Evolutionary conservation across 2,888 invertebrate genomes (phyloP).

Genomic region (Tupiocoris notatus): DNA sequence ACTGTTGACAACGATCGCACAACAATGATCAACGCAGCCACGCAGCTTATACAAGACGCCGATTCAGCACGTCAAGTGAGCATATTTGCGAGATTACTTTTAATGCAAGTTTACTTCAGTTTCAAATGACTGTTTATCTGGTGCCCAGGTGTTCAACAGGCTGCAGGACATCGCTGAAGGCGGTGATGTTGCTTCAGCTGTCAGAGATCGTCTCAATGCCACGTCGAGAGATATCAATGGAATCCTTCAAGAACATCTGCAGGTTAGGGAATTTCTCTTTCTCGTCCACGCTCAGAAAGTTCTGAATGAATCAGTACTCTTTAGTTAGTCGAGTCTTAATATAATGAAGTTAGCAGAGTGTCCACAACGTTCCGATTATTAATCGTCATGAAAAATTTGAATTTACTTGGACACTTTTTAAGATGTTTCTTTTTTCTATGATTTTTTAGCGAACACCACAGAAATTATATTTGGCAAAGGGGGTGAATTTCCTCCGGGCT

Average conservation of each 20-base stretch:
- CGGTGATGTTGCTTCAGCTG: conserved; percentile 62
- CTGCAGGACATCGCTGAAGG: conserved; percentile 64
- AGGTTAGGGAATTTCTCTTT: conserved; percentile 59
- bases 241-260: conserved; percentile 63
- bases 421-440: too few species aligned
- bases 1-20: conserved; percentile 60
- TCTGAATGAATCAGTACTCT: too few species aligned
- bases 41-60: conserved; percentile 71
- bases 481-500: too few species aligned
- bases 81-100: neutral
- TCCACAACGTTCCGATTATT: too few species aligned
- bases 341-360: too few species aligned
- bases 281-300: too few species aligned
- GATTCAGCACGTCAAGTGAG: conserved; percentile 72
- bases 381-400: too few species aligned
- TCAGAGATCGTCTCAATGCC: conserved; percentile 62
- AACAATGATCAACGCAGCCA: conserved; percentile 63
- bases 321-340: too few species aligned
- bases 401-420: too few species aligned
- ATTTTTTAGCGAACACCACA: too few species aligned
- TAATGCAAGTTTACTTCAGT: neutral
- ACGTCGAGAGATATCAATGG: conserved; percentile 60
- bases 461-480: too few species aligned
- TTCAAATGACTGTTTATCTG: neutral
- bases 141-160: conserved; percentile 68